These are phyloP conservation scores for Leistus spinibarbis DNA, from an alignment of 2,888 invertebrate species.

Conservation along the genomic window DNA sequence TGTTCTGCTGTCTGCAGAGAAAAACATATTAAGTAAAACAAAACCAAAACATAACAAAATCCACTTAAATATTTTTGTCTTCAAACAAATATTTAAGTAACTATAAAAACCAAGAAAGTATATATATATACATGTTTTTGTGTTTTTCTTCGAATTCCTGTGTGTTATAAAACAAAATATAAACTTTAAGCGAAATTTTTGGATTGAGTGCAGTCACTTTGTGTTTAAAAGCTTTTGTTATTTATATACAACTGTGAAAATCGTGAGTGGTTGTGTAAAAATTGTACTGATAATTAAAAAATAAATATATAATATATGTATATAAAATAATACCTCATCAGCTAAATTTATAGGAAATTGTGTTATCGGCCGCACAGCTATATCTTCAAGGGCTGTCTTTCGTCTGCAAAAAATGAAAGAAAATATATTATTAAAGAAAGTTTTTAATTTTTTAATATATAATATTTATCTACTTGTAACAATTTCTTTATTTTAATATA, in stretches of 20 bases:
- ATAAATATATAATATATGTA: background rate
- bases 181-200: background rate
- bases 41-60: slow-evolving; percentile 46
- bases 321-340: slow-evolving; percentile 71
- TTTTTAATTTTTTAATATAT: background rate
- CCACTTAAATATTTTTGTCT: background rate
- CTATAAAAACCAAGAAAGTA: background rate
- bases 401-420: slow-evolving; percentile 62
- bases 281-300: background rate
- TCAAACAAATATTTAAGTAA: background rate
- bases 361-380: slow-evolving; percentile 88
- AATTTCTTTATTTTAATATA: too few species aligned
- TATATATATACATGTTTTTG: background rate
- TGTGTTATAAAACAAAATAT: background rate
- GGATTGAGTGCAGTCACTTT: background rate
- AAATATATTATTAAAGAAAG: background rate
- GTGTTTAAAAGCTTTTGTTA: background rate
- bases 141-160: background rate
- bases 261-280: background rate
- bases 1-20: slow-evolving; percentile 70
- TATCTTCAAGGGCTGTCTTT: slow-evolving; percentile 73
- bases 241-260: slow-evolving; percentile 7
- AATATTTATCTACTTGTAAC: background rate
- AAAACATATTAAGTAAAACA: slow-evolving; percentile 47
- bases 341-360: slow-evolving; percentile 85